Evolutionary conservation across 1,140 invertebrate genomes (phyloP).

Genomic region (Lucilia cuprina): DNA sequence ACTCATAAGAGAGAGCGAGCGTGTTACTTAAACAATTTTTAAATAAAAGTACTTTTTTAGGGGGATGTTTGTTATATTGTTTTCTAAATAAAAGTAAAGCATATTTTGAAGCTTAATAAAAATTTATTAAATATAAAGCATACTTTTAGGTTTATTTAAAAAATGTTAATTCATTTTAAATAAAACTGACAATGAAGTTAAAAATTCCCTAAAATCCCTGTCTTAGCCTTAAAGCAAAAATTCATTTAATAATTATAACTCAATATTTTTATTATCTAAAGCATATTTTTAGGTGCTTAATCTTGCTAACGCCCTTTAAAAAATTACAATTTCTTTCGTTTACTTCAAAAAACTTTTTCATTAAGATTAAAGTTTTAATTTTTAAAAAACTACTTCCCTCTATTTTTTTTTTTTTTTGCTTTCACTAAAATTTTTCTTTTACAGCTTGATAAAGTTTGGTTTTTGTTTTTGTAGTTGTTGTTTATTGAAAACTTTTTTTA

Average conservation of each 20-base stretch:
- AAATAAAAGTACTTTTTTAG: neutral
- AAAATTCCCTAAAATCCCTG: no score
- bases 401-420: no score
- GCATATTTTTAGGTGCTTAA: no score
- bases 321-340: neutral
- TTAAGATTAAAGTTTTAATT: neutral
- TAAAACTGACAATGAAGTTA: no score
- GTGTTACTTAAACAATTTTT: no score
- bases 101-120: no score
- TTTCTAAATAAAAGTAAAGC: neutral
- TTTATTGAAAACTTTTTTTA: neutral
- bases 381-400: neutral
- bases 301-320: neutral
- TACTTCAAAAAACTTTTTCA: neutral
- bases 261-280: no score
- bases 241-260: no score
- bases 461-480: neutral
- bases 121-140: neutral
- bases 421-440: neutral
- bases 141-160: neutral
- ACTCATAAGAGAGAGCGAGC: neutral
- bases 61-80: neutral
- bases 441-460: neutral
- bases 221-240: no score
- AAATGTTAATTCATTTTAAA: no score